Conservation (phyloP, 2,113 vertebrate species). For the Tychaedon coryphoeus region DNA sequence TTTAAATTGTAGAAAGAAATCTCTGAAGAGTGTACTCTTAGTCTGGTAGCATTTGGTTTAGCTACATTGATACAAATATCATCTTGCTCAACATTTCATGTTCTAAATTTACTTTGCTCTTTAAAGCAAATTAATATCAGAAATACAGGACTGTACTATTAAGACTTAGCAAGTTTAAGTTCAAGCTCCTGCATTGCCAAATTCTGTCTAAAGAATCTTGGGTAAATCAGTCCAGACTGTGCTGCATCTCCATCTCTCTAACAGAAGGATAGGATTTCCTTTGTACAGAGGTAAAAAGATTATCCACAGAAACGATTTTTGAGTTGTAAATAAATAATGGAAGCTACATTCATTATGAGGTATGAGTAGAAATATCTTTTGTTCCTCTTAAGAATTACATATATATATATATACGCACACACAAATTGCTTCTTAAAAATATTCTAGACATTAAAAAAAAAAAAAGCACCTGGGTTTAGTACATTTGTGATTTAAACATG, state of each 20-base stretch:
- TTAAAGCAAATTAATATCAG: not conserved
- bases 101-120: not conserved
- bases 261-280: not conserved
- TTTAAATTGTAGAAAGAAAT: not conserved
- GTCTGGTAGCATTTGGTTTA: not conserved
- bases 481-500: not conserved
- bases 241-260: not conserved
- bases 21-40: not conserved
- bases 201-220: not conserved
- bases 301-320: not conserved
- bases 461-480: not conserved
- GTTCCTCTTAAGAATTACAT: not conserved
- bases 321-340: not conserved
- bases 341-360: not conserved
- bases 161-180: not conserved
- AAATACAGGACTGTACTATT: not conserved
- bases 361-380: not conserved
- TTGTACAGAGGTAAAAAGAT: not conserved
- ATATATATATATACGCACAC: too few species aligned
- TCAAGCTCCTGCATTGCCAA: not conserved
- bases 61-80: not conserved
- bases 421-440: not conserved
- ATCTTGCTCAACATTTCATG: not conserved
- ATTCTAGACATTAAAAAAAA: not conserved
- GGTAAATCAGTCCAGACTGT: not conserved